A percentile compares a stretch with the other conserved stretches of the same genome.
phyloP scores from a whole-genome alignment of 2,888 invertebrate genomes.

The Archips crataeganus region DNA sequence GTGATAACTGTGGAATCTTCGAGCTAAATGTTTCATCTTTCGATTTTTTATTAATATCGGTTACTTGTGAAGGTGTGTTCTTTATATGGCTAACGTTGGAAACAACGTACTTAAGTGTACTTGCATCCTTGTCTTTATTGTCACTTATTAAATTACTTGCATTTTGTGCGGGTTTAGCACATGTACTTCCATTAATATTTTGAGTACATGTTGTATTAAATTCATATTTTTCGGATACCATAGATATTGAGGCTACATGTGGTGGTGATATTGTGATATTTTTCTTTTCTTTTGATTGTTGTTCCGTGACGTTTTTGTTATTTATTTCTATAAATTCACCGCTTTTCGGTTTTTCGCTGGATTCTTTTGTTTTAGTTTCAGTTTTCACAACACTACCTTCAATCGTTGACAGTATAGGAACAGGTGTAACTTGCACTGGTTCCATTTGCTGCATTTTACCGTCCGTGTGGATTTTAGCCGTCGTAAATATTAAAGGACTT shows the following conservation, averaged over 20 bases:
- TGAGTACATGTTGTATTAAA: neutral
- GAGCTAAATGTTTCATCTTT: neutral
- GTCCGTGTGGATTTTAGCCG: slow-evolving; percentile 79
- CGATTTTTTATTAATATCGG: neutral
- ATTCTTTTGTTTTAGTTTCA: slow-evolving; percentile 44
- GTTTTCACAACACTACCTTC: slow-evolving; percentile 65
- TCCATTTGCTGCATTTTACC: slow-evolving; percentile 71
- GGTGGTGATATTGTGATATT: neutral
- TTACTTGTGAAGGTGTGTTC: slow-evolving; percentile 7
- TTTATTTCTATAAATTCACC: neutral
- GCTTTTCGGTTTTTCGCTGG: slow-evolving; percentile 33
- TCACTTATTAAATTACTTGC: slow-evolving; percentile 6
- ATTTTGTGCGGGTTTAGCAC: slow-evolving; percentile 10
- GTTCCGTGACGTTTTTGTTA: neutral
- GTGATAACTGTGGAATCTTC: neutral
- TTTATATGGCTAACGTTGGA: neutral
- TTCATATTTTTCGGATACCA: slow-evolving; percentile 7
- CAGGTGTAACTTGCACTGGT: slow-evolving; percentile 71
- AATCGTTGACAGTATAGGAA: slow-evolving; percentile 73
- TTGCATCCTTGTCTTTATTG: slow-evolving; percentile 13
- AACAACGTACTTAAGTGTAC: neutral
- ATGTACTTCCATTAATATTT: neutral
- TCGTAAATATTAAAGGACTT: slow-evolving; percentile 77
- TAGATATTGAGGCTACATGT: slow-evolving; percentile 1
- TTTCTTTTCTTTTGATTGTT: neutral